Conservation (phyloP, 2,113 vertebrate genomes). For the Corythaeola cristata region DNA sequence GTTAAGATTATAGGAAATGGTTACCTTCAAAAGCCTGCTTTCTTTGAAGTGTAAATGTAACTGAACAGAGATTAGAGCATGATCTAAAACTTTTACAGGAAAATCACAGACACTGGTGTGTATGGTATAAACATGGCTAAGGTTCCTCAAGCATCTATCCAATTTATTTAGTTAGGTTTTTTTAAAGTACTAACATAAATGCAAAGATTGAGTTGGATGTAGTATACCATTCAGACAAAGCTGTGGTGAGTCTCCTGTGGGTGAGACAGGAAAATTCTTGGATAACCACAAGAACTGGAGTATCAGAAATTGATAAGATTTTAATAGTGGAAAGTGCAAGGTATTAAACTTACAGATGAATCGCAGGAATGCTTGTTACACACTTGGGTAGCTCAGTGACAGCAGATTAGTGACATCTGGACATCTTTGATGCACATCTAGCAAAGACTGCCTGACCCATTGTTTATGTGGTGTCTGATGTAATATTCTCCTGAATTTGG, state of each 20-base stretch:
- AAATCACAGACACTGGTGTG: rapidly evolving
- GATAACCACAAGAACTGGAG: not conserved
- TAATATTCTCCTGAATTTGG: not conserved
- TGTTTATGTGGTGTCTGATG: not conserved
- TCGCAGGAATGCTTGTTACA: not conserved
- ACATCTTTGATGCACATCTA: not conserved
- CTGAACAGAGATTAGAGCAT: not conserved
- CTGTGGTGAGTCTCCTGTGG: not conserved
- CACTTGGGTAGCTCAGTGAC: not conserved
- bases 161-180: not conserved
- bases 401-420: not conserved
- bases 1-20: not conserved
- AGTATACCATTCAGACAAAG: not conserved
- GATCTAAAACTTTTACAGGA: not conserved
- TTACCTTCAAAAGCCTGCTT: not conserved
- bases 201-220: not conserved
- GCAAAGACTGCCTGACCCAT: not conserved
- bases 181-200: not conserved
- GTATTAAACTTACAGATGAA: not conserved
- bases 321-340: not conserved
- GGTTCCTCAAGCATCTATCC: not conserved
- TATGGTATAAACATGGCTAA: not conserved
- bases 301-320: not conserved
- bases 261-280: not conserved
- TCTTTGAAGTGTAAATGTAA: not conserved